Base-by-base conservation (phyloP, 2,113 vertebrate species). In the Burhinus oedicnemus region DNA sequence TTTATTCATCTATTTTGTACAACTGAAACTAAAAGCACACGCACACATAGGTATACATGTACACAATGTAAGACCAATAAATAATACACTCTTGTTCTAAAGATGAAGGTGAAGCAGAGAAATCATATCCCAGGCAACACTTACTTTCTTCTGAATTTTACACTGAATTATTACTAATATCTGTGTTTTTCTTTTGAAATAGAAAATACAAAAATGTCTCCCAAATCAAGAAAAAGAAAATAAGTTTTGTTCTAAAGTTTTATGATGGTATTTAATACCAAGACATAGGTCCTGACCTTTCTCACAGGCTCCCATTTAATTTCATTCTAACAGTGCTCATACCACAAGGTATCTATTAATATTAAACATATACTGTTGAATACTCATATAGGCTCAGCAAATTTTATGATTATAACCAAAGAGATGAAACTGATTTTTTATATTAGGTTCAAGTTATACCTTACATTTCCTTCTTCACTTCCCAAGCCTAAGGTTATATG, bases 31-130 rank as follows among this genome's bases (percentile, higher is more conserved):
- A 19, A 45, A 79, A 36, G 4, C 27, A 9, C 4, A 9, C 19
- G 19, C 40, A 23, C 7, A 16, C 7, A 36, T 9, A 25, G 0
- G 27, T 19, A 11, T 15, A 10, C 4, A 17, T 3, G 6, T 29
- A 16, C 8, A 34, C 23, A 51, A 36, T 45, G 6, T 30, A 44
- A 84, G 65, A 4, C 8, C 6, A 40, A 30, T 26, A 66, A 52
- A 79, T 55, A 51, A 26, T 12, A 58, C 2, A 0, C 9, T 66
- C 17, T 30, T 65, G 6, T 83, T 47, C 25, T 77, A 29, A 62
- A 49, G 51, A 5, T 69, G 34, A 55, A 72, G 29, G 20, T 12
- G 30, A 74, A 72, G 9, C 34, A 80, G 19, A 51, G 47, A 81
- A 79, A 29, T 8, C 11, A 8, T 45, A 36, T 60, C 14, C 17